Conservation (phyloP, 2,797 vertebrate species). For the Syngnathus acus region DNA sequence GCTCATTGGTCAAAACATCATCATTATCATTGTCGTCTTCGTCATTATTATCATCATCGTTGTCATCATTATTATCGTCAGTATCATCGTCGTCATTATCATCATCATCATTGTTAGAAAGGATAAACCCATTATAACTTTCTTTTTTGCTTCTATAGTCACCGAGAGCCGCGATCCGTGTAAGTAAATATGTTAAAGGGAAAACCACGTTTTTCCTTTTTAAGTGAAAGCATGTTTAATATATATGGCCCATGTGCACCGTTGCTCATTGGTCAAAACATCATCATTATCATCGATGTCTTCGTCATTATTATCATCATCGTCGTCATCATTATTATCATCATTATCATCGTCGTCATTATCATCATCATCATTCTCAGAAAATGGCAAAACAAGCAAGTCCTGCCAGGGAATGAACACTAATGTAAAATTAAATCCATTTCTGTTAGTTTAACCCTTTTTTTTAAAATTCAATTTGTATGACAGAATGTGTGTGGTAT, state of each 20-base stretch:
- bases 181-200: constrained; percentile 58
- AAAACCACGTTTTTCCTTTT: constrained; percentile 33
- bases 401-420: constrained; percentile 12
- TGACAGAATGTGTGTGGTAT: constrained; percentile 17
- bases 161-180: constrained; percentile 39
- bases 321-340: no score
- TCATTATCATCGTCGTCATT: no score
- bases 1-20: constrained; percentile 28
- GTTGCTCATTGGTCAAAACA: no score
- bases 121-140: constrained; percentile 47
- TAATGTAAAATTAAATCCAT: background rate
- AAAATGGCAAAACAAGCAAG: constrained; percentile 91
- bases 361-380: constrained; percentile 50
- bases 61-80: constrained; percentile 31
- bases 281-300: constrained; percentile 4
- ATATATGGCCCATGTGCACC: no score
- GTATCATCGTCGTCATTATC: constrained; percentile 29
- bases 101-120: constrained; percentile 68
- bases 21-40: no score
- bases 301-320: constrained; percentile 31
- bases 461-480: background rate
- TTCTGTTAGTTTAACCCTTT: background rate
- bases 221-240: constrained; percentile 28
- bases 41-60: background rate
- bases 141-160: constrained; percentile 63